phyloP scores from a whole-genome alignment of 2,113 vertebrate genomes.

The Bucco capensis region DNA sequence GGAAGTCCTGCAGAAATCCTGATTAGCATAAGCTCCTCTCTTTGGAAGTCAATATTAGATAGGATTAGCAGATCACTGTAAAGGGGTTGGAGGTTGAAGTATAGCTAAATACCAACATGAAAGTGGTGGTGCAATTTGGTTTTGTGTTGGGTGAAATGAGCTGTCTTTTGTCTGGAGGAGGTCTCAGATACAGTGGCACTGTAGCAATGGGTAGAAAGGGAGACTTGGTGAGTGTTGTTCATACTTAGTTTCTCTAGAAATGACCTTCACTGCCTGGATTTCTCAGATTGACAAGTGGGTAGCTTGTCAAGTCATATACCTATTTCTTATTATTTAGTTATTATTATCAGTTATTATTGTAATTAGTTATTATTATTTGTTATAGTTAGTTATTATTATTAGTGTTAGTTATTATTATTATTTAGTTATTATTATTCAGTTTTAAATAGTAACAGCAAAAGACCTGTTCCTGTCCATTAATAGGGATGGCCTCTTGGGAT shows the following conservation, averaged over 20 bases:
- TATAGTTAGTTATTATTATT: too few relatives aligned
- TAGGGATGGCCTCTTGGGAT: neutral
- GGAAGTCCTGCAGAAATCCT: constrained; percentile 40
- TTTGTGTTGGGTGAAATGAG: neutral
- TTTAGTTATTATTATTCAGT: too few relatives aligned
- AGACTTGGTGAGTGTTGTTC: neutral
- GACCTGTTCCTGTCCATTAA: neutral
- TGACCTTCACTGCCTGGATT: neutral
- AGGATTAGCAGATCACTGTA: constrained; percentile 11
- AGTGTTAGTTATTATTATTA: too few relatives aligned
- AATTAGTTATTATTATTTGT: too few relatives aligned
- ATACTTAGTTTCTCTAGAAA: neutral
- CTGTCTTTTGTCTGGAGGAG: neutral
- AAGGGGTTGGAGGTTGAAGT: neutral
- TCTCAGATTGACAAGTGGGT: neutral
- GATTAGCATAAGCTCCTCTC: constrained; percentile 32
- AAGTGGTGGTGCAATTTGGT: neutral
- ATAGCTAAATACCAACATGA: neutral
- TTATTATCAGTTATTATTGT: too few relatives aligned
- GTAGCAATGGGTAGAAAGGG: neutral
- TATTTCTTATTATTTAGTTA: neutral
- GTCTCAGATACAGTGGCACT: neutral
- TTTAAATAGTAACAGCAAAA: neutral
- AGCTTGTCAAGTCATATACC: neutral
- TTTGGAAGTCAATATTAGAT: neutral